Base-by-base conservation (phyloP, 2,797 vertebrate genomes). In the Betta splendens region DNA sequence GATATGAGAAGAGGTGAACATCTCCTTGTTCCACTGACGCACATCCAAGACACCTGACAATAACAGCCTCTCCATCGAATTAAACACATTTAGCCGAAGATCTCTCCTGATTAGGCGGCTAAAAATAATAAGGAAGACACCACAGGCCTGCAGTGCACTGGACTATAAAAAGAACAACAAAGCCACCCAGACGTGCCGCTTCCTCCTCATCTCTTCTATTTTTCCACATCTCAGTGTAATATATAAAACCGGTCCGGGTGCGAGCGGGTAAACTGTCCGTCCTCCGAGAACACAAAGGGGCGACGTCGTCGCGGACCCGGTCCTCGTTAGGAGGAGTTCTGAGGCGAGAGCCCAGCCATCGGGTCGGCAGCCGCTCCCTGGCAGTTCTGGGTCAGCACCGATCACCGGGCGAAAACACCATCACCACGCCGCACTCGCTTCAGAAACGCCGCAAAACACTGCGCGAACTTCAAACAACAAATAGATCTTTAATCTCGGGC, bases 401-500 rank as follows among this genome's bases (percentile, higher is more conserved):
- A 75, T 75, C 76, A 59, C 38, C 29, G 46, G 59, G 66, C 28
- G 31, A 67, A 76, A 67, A 36, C 64, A 72, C 47, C 65, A 75
- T 72, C 76, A 88, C 56, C 66, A 81, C 40, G 4, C 70, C 37
- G 44, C 50, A 67, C 76, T 86, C 74, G 77, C 70, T 36, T 49
- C 55, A 77, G 69, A 75, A 86, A 80, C 73, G 49, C 69, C 78
- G 84, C 78, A 81, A 68, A 70, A 73, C 62, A 61, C 55, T 48
- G 77, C 64, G 22, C 36, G 59, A 55, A 78, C 85, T 86, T 90
- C 80, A 90, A 91, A 87, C 86, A 83, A 75, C 54, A 85, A 83
- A 87, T 72, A 80, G 49, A 89, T 78, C 89, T 92, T 91, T 92
- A 85, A 91, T 90, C 87, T 86, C 64, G 71, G 69, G 79, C 63